phyloP scores from a whole-genome alignment of 2,113 vertebrate species.

The Coturnix japonica region DNA sequence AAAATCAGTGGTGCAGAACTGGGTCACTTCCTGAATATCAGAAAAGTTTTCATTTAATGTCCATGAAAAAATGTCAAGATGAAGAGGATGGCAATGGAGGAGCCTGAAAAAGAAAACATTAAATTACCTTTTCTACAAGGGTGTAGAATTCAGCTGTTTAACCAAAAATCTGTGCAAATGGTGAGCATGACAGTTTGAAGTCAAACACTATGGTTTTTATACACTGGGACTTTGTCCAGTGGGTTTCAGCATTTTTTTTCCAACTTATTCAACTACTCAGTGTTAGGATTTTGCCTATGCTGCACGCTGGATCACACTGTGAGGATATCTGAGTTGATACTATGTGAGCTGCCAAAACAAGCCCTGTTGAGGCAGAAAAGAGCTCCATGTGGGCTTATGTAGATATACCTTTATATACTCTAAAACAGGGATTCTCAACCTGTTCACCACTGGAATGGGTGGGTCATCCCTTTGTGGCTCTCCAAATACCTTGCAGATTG shows the following conservation, averaged over 20 bases:
- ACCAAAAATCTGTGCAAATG: constrained; percentile 36
- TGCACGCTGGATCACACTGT: neutral
- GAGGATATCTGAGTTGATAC: neutral
- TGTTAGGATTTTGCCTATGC: neutral
- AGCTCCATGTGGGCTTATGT: neutral
- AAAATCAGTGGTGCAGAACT: constrained; percentile 93
- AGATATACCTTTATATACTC: neutral
- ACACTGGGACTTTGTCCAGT: neutral
- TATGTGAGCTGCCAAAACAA: neutral
- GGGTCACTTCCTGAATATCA: constrained; percentile 98
- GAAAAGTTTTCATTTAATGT: constrained; percentile 88
- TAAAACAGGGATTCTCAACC: constrained; percentile 68
- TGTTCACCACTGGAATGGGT: neutral
- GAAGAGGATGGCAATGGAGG: constrained; percentile 95
- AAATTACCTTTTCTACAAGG: constrained; percentile 69
- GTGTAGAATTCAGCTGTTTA: constrained; percentile 14
- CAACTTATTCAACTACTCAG: neutral
- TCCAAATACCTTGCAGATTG: neutral
- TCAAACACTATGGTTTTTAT: neutral
- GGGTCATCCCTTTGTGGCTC: neutral
- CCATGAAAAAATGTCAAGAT: constrained; percentile 92
- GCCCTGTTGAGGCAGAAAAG: neutral
- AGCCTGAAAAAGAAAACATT: constrained; percentile 83
- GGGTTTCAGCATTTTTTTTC: neutral
- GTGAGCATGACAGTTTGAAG: neutral